phyloP scores from a whole-genome alignment of 1,140 invertebrate species.

The Drosophila arizonae region DNA sequence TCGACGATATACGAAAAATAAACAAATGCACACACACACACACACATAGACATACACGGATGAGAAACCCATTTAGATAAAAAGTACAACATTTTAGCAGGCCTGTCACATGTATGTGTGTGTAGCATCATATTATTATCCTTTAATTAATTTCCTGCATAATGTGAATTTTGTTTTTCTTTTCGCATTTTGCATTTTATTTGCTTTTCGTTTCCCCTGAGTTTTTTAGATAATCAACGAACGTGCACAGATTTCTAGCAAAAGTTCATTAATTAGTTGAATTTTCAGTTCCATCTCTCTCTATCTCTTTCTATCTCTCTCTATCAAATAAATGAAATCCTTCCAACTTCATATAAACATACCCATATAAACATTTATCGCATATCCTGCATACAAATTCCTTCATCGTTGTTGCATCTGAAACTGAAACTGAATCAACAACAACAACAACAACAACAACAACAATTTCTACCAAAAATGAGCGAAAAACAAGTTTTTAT shows the following conservation, averaged over 20 bases:
- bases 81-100: slow-evolving; percentile 59
- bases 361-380: slow-evolving; percentile 35
- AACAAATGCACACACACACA: neutral
- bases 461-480: slow-evolving; percentile 42
- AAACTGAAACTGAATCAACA: slow-evolving; percentile 25
- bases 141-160: slow-evolving; percentile 77
- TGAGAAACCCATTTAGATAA: slow-evolving; percentile 65
- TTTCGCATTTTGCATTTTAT: slow-evolving; percentile 15
- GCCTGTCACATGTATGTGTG: slow-evolving; percentile 49
- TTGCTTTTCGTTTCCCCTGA: slow-evolving; percentile 22
- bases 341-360: slow-evolving; percentile 20
- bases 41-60: slow-evolving; percentile 20
- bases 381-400: slow-evolving; percentile 51
- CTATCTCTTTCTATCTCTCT: slow-evolving; percentile 8
- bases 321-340: slow-evolving; percentile 19
- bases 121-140: slow-evolving; percentile 73
- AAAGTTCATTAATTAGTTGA: slow-evolving; percentile 71
- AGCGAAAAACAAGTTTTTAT: slow-evolving; percentile 51
- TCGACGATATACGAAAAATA: neutral
- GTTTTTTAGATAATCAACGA: slow-evolving; percentile 44
- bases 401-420: slow-evolving; percentile 70
- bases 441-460: neutral
- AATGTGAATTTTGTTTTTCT: slow-evolving; percentile 47
- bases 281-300: slow-evolving; percentile 25
- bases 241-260: slow-evolving; percentile 57